Evolutionary conservation across 2,113 vertebrate species (phyloP), one percentile per base, ranked within the genome.

Genomic region (Mustela lutreola): DNA sequence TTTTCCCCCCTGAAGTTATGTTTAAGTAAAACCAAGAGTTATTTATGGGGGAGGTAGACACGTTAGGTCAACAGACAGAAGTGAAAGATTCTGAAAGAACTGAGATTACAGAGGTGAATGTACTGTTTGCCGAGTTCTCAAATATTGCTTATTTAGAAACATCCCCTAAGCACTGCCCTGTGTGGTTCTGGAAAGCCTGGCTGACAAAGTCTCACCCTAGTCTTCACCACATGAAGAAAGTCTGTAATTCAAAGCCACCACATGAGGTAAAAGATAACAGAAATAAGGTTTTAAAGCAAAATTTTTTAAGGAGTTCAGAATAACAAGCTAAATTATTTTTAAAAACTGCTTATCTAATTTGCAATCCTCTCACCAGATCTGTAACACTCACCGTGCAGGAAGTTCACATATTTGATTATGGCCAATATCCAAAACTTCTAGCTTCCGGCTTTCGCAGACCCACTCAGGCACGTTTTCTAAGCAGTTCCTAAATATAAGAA

Each of bases 401-500:
- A 99, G 99, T 94, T 99, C 99, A 81, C 97, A 95, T 98, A 99
- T 99, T 97, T 98, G 99, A 98, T 99, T 99, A 98, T 99, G 99
- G 98, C 99, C 99, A 98, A 99, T 98, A 93, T 99, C 99, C 98
- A 99, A 98, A 89, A 99, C 99, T 98, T 99, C 99, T 81, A 99
- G 99, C 96, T 99, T 99, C 98, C 98, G 99, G 88, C 99, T 99
- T 97, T 99, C 99, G 98, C 99, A 99, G 79, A 99, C 98, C 99
- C 99, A 99, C 89, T 99, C 99, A 89, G 99, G 99, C 94, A 99
- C 95, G 33, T 96, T 99, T 98, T 99, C 99, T 98, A 99, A 98
- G 83, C 97, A 98, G 99, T 99, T 99, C 98, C 99, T 99, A 94
- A 65, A 95, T 94, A 81, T 24, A 96, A 97, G 70, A 97, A 97